phyloP scores from a whole-genome alignment of 92 coral and sea anemone genomes.

The Umimayanthus chanpuru region DNA sequence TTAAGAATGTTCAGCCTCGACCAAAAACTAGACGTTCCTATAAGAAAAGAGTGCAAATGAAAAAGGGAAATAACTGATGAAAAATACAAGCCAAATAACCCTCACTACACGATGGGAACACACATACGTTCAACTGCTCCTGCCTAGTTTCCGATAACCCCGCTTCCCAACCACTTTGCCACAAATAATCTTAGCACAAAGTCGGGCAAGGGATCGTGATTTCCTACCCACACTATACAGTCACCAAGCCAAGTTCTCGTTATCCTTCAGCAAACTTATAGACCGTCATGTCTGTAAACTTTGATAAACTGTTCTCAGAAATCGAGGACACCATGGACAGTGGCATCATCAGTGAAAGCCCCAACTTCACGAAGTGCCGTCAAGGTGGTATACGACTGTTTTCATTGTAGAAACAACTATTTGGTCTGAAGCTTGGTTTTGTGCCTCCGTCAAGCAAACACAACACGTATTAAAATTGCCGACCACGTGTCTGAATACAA shows the following conservation, averaged over 20 bases:
- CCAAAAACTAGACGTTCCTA: too few species aligned
- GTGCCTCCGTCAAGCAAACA: background rate
- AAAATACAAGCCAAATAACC: background rate
- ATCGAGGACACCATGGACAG: background rate
- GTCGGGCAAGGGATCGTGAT: background rate
- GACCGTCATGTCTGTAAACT: background rate
- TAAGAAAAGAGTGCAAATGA: too few species aligned
- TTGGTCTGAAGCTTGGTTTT: background rate
- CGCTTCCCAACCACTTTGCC: background rate
- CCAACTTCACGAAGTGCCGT: background rate
- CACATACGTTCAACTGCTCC: too few species aligned
- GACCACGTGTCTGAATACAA: background rate
- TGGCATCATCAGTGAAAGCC: too few species aligned
- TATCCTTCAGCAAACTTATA: background rate
- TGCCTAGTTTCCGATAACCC: background rate
- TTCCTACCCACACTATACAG: background rate
- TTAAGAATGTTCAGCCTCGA: too few species aligned
- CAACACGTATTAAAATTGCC: background rate
- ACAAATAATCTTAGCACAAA: background rate
- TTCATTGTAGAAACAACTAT: background rate
- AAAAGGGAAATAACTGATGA: background rate
- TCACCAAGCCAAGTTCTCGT: background rate
- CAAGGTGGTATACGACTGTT: background rate
- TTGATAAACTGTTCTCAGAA: background rate
- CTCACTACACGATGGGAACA: background rate